Percentiles rank a stretch among this genome's conserved stretches.
Evolutionary conservation across 2,797 vertebrate genomes (phyloP).

Genomic region (Poecilia gillii): DNA sequence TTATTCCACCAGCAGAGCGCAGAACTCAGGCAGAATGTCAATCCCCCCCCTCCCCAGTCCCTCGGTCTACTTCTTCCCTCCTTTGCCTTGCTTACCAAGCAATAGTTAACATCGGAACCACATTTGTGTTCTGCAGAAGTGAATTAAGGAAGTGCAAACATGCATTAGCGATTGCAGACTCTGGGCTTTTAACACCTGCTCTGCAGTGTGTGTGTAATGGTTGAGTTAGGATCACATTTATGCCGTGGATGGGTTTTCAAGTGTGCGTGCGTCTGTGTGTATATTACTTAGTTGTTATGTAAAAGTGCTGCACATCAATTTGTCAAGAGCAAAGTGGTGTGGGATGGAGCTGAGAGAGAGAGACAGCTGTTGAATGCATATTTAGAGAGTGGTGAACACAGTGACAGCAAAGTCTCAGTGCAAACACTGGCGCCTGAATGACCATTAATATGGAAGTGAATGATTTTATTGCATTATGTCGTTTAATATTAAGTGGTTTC

Average conservation of each 20-base stretch:
- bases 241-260: constrained; percentile 50
- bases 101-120: constrained; percentile 70
- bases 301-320: constrained; percentile 77
- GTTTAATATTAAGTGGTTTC: constrained; percentile 2
- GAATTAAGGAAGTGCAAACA: constrained; percentile 43
- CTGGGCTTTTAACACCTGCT: constrained; percentile 47
- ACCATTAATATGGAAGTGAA: constrained; percentile 27
- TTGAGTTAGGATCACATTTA: constrained; percentile 51
- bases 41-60: constrained; percentile 50
- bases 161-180: constrained; percentile 21
- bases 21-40: constrained; percentile 81
- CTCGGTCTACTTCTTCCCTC: constrained; percentile 46
- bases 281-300: constrained; percentile 67
- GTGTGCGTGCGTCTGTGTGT: constrained; percentile 39
- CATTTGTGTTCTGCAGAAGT: constrained; percentile 48
- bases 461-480: constrained; percentile 17
- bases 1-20: constrained; percentile 81
- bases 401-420: constrained; percentile 47
- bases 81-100: constrained; percentile 63
- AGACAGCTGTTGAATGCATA: constrained; percentile 80
- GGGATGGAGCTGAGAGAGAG: constrained; percentile 75
- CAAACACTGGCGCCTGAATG: constrained; percentile 31
- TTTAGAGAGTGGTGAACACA: constrained; percentile 60
- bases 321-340: constrained; percentile 76
- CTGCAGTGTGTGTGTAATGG: constrained; percentile 39